phyloP scores from a whole-genome alignment of 1,140 invertebrate genomes.

The Tribolium castaneum region DNA sequence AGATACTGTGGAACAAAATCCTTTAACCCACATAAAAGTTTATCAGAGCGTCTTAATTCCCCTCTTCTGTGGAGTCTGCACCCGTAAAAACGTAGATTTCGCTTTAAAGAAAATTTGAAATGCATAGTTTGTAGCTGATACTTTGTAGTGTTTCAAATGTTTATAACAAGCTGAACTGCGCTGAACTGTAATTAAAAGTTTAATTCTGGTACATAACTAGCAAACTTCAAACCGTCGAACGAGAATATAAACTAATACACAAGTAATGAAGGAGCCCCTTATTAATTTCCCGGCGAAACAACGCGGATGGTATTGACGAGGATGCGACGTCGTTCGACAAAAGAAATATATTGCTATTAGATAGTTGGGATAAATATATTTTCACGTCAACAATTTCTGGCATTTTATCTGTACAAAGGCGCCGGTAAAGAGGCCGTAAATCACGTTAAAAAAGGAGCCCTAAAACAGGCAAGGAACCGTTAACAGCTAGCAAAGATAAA shows the following conservation, averaged over 20 bases:
- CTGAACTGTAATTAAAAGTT: constrained; percentile 15
- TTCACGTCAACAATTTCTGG: constrained; percentile 40
- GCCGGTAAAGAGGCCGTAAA: constrained; percentile 37
- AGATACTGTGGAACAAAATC: not conserved
- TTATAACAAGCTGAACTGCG: not conserved
- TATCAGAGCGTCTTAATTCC: not conserved
- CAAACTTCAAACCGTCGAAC: not conserved
- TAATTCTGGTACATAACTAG: constrained; percentile 7
- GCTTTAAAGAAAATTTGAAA: not conserved
- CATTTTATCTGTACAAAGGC: constrained; percentile 44
- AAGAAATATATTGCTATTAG: constrained; percentile 18
- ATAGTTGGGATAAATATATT: constrained; percentile 27
- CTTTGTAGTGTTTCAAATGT: constrained; percentile 7
- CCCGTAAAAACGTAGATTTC: not conserved
- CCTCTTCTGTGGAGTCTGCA: not conserved
- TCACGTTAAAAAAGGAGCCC: constrained; percentile 34
- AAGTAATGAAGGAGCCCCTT: constrained; percentile 10
- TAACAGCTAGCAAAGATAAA: constrained; percentile 43
- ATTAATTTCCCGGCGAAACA: constrained; percentile 1
- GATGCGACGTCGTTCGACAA: not conserved
- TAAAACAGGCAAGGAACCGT: constrained; percentile 36
- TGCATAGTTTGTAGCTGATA: not conserved
- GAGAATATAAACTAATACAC: constrained; percentile 23
- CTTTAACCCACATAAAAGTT: not conserved
- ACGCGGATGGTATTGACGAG: not conserved